A percentile compares a stretch with the other conserved stretches of the same genome.
These are phyloP conservation scores for Hesperia comma DNA, from an alignment of 2,888 invertebrate species.

Conservation along the genomic window DNA sequence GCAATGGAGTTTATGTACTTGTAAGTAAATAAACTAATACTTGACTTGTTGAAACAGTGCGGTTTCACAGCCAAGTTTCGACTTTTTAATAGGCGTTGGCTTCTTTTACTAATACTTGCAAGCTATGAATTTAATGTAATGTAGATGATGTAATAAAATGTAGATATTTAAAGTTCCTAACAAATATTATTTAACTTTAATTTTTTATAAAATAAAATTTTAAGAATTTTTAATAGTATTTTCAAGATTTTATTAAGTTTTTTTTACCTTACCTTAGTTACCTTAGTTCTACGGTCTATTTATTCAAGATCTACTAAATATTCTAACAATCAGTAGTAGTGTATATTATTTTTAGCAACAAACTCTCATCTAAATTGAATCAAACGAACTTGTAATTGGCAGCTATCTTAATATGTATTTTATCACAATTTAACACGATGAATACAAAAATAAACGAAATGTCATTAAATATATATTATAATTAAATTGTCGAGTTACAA, in stretches of 20 bases:
- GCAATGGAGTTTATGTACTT: slow-evolving; percentile 53
- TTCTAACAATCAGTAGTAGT: too few species aligned
- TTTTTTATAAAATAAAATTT: background rate
- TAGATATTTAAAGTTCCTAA: background rate
- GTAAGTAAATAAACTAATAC: slow-evolving; percentile 15
- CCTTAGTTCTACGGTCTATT: too few species aligned
- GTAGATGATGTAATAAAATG: too few species aligned
- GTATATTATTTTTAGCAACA: too few species aligned
- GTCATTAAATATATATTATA: slow-evolving; percentile 31
- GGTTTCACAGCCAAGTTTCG: slow-evolving; percentile 17
- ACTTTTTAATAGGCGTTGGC: too few species aligned
- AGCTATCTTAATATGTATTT: background rate
- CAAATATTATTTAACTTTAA: background rate
- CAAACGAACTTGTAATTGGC: background rate
- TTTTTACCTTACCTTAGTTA: too few species aligned
- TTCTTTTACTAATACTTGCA: too few species aligned
- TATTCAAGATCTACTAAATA: too few species aligned
- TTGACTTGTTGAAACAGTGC: slow-evolving; percentile 26
- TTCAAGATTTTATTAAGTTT: background rate
- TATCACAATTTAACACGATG: slow-evolving; percentile 7
- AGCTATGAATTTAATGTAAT: slow-evolving; percentile 2
- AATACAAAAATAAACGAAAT: background rate
- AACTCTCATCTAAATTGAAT: background rate
- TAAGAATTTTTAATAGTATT: background rate
- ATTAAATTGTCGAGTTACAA: slow-evolving; percentile 5